Conservation (phyloP, 2,888 invertebrate genomes). For the Tromatobia lineatoria region DNA sequence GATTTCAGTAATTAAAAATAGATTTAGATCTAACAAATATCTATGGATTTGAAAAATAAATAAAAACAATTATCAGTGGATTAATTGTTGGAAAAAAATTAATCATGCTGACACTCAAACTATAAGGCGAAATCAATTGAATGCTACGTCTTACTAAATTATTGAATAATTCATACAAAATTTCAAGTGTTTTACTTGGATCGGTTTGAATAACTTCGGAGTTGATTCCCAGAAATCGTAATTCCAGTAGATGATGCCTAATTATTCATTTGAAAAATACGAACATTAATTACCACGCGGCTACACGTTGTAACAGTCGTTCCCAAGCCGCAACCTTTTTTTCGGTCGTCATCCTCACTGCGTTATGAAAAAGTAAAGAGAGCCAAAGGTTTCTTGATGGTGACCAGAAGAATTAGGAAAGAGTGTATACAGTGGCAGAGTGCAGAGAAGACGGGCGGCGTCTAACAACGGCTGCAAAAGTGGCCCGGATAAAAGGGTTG, state of each 20-base stretch:
- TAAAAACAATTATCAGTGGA: no score
- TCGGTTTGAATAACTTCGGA: neutral
- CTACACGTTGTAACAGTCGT: neutral
- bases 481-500: constrained; percentile 75
- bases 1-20: no score
- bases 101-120: no score
- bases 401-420: constrained; percentile 31
- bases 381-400: constrained; percentile 6
- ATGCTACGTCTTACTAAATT: no score
- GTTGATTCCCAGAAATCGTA: neutral
- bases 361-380: constrained; percentile 29
- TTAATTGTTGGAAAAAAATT: no score
- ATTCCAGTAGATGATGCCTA: neutral
- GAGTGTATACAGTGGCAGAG: constrained; percentile 13
- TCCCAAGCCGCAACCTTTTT: neutral
- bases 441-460: constrained; percentile 5
- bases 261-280: neutral
- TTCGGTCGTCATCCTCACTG: neutral
- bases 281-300: neutral
- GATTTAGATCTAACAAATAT: no score
- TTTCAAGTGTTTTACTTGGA: neutral
- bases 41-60: no score
- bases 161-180: neutral
- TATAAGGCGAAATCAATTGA: no score
- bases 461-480: constrained; percentile 40